Conservation (phyloP, 2,113 vertebrate species). For the Cyanoderma ruficeps region DNA sequence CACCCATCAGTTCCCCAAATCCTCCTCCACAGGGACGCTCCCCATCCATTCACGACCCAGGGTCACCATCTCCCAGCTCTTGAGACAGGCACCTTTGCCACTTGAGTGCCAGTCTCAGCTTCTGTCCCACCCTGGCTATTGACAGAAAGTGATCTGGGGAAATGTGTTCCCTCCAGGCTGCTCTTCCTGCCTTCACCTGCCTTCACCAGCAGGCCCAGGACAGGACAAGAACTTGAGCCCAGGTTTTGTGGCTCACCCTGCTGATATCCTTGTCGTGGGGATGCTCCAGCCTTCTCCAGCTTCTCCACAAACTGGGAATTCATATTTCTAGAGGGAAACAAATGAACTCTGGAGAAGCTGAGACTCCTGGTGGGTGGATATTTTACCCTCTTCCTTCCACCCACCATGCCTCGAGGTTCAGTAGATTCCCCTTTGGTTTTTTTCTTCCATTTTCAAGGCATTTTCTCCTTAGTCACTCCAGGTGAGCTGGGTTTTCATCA, state of each 20-base stretch:
- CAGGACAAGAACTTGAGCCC: background rate
- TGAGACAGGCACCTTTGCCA: background rate
- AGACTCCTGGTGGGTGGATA: background rate
- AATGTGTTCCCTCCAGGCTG: background rate
- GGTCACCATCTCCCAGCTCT: background rate
- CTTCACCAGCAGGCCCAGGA: background rate
- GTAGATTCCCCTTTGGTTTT: background rate
- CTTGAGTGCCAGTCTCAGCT: background rate
- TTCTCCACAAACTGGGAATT: background rate
- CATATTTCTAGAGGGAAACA: background rate
- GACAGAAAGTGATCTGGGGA: background rate
- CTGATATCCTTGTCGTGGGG: background rate
- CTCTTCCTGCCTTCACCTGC: background rate
- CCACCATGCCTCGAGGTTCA: accelerated
- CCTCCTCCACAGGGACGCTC: background rate
- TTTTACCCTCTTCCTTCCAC: background rate
- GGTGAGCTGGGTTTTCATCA: background rate
- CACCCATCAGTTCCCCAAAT: background rate
- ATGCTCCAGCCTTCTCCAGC: background rate
- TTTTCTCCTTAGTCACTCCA: background rate
- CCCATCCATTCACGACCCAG: background rate
- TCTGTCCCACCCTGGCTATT: accelerated
- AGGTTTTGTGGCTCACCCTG: accelerated
- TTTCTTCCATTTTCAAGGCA: background rate
- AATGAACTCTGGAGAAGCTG: background rate